These are phyloP conservation scores for Bombus haemorrhoidalis DNA, from an alignment of 1,140 invertebrate genomes.

Conservation along the genomic window DNA sequence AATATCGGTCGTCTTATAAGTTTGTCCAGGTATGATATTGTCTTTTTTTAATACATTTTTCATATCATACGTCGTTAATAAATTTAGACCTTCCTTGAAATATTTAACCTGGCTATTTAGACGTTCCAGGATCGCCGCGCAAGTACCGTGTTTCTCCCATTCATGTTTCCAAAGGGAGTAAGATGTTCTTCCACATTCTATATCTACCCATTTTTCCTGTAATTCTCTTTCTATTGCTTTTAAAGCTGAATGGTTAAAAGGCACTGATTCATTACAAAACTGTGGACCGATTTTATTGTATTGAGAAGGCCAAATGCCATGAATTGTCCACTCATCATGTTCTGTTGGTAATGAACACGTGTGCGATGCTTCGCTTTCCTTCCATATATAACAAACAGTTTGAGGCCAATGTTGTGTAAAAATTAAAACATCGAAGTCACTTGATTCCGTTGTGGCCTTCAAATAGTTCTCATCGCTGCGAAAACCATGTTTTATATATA, in stretches of 20 bases:
- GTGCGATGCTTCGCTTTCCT: slow-evolving; percentile 83
- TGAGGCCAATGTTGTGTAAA: slow-evolving; percentile 92
- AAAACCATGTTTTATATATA: neutral
- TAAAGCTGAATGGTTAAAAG: slow-evolving; percentile 85
- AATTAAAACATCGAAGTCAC: slow-evolving; percentile 88
- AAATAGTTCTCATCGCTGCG: neutral
- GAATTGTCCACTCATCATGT: slow-evolving; percentile 88
- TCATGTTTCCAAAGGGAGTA: slow-evolving; percentile 91
- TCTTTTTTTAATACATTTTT: slow-evolving; percentile 83
- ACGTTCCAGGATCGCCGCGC: slow-evolving; percentile 85
- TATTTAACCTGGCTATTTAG: slow-evolving; percentile 89
- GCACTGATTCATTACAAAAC: slow-evolving; percentile 87
- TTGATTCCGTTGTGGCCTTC: neutral
- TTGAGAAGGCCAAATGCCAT: slow-evolving; percentile 92
- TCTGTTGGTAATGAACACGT: slow-evolving; percentile 86
- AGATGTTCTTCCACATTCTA: slow-evolving; percentile 85
- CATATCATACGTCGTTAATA: slow-evolving; percentile 86
- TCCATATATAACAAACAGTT: slow-evolving; percentile 89
- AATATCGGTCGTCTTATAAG: slow-evolving; percentile 84
- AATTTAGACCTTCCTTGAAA: slow-evolving; percentile 87
- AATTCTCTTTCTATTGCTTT: slow-evolving; percentile 85
- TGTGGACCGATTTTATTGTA: slow-evolving; percentile 85
- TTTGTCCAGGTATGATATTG: slow-evolving; percentile 85
- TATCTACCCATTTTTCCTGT: slow-evolving; percentile 88
- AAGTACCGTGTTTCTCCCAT: slow-evolving; percentile 94